Conservation (phyloP, 2,113 vertebrate species). For the Spea multiplicata region DNA sequence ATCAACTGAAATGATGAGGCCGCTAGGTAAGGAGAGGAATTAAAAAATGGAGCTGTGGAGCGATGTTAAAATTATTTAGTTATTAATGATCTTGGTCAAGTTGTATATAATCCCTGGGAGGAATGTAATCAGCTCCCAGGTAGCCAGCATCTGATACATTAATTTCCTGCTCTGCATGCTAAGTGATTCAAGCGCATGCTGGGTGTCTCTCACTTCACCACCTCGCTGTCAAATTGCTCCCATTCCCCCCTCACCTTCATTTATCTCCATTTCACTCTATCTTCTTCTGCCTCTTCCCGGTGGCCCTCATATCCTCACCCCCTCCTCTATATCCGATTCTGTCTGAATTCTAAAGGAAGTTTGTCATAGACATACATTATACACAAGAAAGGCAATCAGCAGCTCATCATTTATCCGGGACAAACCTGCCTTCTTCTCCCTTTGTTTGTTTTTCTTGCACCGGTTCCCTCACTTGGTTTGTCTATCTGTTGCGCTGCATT, state of each 20-base stretch:
- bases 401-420: neutral
- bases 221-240: constrained; percentile 7
- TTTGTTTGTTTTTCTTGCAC: no score
- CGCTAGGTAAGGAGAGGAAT: neutral
- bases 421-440: neutral
- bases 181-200: constrained; percentile 37
- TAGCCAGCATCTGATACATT: constrained; percentile 9
- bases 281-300: neutral
- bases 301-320: no score
- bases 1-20: constrained; percentile 18
- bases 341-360: constrained; percentile 11
- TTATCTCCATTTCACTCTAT: constrained; percentile 11
- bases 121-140: constrained; percentile 37
- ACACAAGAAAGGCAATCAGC: constrained; percentile 13
- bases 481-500: no score
- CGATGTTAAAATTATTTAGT: constrained; percentile 25
- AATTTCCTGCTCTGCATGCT: constrained; percentile 37
- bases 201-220: neutral
- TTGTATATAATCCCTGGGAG: constrained; percentile 23
- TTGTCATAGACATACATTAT: constrained; percentile 27
- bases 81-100: constrained; percentile 41
- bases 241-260: constrained; percentile 1
- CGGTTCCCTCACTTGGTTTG: no score
- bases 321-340: neutral
- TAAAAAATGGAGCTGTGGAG: constrained; percentile 16